phyloP scores from a whole-genome alignment of 64 coral and sea anemone species.

The Astreopora myriophthalma region DNA sequence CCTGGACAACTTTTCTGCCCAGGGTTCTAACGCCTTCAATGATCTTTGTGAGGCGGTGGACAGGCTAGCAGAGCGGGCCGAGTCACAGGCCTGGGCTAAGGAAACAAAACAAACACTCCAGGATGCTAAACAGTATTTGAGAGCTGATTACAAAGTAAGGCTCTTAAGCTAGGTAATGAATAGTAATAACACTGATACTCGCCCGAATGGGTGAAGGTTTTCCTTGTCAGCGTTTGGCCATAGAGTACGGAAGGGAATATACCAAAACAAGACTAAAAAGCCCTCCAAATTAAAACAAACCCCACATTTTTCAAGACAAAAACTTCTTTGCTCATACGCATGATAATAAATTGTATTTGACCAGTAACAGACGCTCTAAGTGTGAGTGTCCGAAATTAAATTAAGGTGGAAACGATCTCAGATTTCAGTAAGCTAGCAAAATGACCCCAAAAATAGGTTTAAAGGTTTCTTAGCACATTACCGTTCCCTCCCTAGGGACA shows the following conservation, averaged over 20 bases:
- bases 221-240: background rate
- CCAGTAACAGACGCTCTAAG: background rate
- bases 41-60: constrained; percentile 17
- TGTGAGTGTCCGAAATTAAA: background rate
- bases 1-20: constrained; percentile 36
- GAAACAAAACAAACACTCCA: constrained; percentile 21
- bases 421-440: background rate
- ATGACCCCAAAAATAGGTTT: background rate
- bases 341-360: background rate
- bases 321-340: background rate
- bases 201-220: background rate
- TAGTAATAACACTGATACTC: too few relatives aligned
- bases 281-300: background rate
- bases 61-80: constrained; percentile 1
- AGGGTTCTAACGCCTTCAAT: constrained; percentile 32
- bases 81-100: constrained; percentile 28
- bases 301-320: background rate
- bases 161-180: background rate
- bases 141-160: constrained; percentile 27
- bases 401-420: background rate
- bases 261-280: background rate
- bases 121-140: constrained; percentile 23
- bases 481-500: background rate
- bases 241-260: background rate
- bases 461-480: background rate